Evolutionary conservation across 2,113 vertebrate genomes (phyloP), one percentile per base, ranked within the genome.

Genomic region (Ophthalmolycus amberensis): DNA sequence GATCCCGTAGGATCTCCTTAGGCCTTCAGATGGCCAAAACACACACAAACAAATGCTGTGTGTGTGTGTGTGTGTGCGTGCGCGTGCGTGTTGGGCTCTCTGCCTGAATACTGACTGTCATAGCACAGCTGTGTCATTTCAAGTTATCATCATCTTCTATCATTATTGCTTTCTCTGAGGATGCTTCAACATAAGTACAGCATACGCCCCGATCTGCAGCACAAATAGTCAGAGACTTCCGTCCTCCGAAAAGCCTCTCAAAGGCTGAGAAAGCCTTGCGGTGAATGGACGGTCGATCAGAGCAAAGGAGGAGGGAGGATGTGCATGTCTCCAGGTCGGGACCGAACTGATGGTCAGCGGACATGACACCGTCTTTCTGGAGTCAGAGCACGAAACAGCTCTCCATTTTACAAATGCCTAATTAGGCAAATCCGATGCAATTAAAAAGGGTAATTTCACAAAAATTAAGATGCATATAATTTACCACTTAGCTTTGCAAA

Each of bases 121-220:
- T 82, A 87, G 86, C 89, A 88, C 92, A 92, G 91, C 87, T 92
- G 91, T 92, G 90, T 92, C 89, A 92, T 91, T 92, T 93, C 69
- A 93, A 90, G 79, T 91, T 87, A 93, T 92, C 89, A 93, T 93
- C 92, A 92, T 93, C 90, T 92, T 93, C 87, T 91, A 50, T 91
- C 91, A 93, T 93, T 93, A 93, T 82, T 88, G 79, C 85, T 88
- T 89, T 89, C 82, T 88, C 74, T 79, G 83, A 91, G 90, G 89
- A 92, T 89, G 83, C 87, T 92, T 91, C 87, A 91, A 48, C 83
- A 60, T 82, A 88, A 90, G 87, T 85, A 85, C 60, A 74, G 88
- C 86, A 76, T 69, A 91, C 74, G 79, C 80, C 83, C 75, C 66
- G 37, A 82, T 89, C 89, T 62, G 85, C 76, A 77, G 85, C 77